Evolutionary conservation across 2,888 invertebrate genomes (phyloP), one percentile per base, ranked within the genome.

Genomic region (Lochmaea capreae): DNA sequence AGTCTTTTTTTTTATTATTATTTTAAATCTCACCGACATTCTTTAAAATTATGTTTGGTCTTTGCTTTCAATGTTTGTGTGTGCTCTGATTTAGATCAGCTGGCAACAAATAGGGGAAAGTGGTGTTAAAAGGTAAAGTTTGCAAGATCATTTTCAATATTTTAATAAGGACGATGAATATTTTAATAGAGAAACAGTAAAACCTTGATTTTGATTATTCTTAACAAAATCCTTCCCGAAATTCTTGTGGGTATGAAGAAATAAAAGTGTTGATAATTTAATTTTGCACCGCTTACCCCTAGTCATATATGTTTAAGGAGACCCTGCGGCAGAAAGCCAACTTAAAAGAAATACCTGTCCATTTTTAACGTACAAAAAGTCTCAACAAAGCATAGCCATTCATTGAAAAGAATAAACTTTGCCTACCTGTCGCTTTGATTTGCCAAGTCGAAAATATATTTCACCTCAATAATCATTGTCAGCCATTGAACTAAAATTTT

Each of bases 351-450:
- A 85, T 85, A 85, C 85, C 84, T 85, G 84, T 82, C 84, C 84
- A 83, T 84, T 84, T 81, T 83, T 73, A 76, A 75, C 68, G 79
- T 76, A 85, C 82, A 84, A 82, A 84, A 79, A 79, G 76, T 79
- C 73, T 79, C 75, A 76, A 85, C 84, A 85, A 85, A 81, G 79
- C 78, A 67, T 77, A 72, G 79, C 54, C 80, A 80, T 84, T 83
- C 81, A 83, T 78, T 78, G 77, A 76, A 78, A 83, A 84, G 84
- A 85, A 84, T 84, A 81, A 83, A 84, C 81, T 81, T 84, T 83
- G 83, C 84, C 84, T 85, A 85, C 85, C 85, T 86, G 85, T 85
- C 85, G 85, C 79, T 84, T 82, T 84, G 84, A 85, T 86, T 85
- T 85, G 85, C 84, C 84, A 84, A 85, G 84, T 84, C 84, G 84